A percentile compares a stretch with the other conserved stretches of the same genome.
phyloP scores from a whole-genome alignment of 2,113 vertebrate genomes.

The Etheostoma cragini region DNA sequence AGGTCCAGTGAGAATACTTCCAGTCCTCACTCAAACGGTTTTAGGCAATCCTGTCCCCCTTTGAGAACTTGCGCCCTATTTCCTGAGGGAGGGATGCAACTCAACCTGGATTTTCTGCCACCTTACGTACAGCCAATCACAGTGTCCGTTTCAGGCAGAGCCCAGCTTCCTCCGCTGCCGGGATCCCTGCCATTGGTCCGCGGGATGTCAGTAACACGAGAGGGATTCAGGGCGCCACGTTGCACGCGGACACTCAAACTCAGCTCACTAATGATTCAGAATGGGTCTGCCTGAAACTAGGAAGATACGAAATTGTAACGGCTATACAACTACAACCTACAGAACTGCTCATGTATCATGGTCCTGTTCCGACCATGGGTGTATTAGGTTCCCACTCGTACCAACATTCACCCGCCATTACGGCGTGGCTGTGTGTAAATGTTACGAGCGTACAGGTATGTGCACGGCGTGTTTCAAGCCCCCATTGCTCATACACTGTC shows the following conservation, averaged over 20 bases:
- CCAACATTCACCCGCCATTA: background rate
- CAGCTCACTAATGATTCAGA: background rate
- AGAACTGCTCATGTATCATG: background rate
- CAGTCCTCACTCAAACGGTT: conserved; percentile 18
- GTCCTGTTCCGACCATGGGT: background rate
- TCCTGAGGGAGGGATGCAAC: conserved; percentile 55
- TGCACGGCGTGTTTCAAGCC: background rate
- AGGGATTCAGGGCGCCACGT: conserved; percentile 85
- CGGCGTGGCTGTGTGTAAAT: background rate
- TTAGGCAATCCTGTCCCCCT: conserved; percentile 53
- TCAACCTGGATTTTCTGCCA: conserved; percentile 57
- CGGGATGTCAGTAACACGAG: conserved; percentile 48
- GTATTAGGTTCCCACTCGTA: background rate
- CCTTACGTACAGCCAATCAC: conserved; percentile 76
- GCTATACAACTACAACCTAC: background rate
- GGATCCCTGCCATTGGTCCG: conserved; percentile 72
- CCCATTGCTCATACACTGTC: background rate
- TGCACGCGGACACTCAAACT: conserved; percentile 68
- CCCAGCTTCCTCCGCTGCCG: conserved; percentile 1
- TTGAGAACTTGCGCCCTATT: conserved; percentile 9
- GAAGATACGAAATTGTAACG: background rate
- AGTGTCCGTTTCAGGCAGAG: conserved; percentile 12
- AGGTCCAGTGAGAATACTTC: conserved; percentile 1
- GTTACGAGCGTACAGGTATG: background rate
- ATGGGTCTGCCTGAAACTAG: background rate